Evolutionary conservation across 2,113 vertebrate genomes (phyloP).

Genomic region (Lagenorhynchus albirostris): DNA sequence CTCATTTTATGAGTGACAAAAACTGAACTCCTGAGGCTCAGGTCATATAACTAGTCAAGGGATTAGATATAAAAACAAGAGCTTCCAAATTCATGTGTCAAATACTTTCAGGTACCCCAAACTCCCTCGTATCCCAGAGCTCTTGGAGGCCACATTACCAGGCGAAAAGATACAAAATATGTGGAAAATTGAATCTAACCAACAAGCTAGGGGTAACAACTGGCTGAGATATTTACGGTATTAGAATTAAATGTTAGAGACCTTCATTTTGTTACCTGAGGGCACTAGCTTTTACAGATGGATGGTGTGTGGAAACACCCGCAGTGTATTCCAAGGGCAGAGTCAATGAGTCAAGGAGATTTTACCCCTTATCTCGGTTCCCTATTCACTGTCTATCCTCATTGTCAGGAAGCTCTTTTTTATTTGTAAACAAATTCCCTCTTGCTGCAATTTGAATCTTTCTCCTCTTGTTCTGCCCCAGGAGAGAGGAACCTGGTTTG

Average conservation of each 20-base stretch:
- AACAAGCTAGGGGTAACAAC: neutral
- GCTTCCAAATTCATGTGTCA: neutral
- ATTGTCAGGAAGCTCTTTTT: conserved; percentile 56
- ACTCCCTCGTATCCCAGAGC: neutral
- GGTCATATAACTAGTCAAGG: neutral
- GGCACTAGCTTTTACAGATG: neutral
- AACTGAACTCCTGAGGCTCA: neutral
- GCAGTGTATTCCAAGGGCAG: neutral
- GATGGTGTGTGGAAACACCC: neutral
- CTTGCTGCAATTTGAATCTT: conserved; percentile 26
- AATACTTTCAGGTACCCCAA: neutral
- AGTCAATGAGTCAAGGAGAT: neutral
- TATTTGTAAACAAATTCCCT: conserved; percentile 53
- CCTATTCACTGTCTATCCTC: neutral
- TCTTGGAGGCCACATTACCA: neutral
- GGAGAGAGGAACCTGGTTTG: conserved; percentile 36
- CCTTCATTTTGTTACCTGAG: neutral
- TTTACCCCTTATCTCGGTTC: conserved; percentile 21
- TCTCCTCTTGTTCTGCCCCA: conserved; percentile 43
- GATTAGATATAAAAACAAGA: neutral
- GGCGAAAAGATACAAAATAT: neutral
- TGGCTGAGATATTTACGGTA: neutral
- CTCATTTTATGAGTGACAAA: neutral
- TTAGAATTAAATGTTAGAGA: neutral
- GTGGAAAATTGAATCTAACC: neutral